Base-by-base conservation (phyloP, 2,797 vertebrate genomes). In the Telmatherina bonti region DNA sequence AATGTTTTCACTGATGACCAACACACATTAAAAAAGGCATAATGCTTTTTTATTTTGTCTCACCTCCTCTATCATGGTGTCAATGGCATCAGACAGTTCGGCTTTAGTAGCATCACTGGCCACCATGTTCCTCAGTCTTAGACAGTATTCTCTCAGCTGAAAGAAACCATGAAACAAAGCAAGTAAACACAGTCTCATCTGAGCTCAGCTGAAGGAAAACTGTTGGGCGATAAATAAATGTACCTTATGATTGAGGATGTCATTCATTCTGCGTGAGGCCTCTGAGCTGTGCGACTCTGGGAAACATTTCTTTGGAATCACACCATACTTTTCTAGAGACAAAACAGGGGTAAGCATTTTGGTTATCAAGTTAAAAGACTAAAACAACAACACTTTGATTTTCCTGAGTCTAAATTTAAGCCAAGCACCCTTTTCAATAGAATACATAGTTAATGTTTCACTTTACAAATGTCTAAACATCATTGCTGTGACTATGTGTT, bases 221-320 rank as follows among this genome's bases (percentile, higher is more conserved):
- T 20, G 4, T 43, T 20, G 12, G 24, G 26, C 29, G 30, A 33
- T 12, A 5, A 63, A 9, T 4, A n/a, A 53, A 70, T 61, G 49
- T 87, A 99, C 98, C 97, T 99, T 99, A 84, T 99, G 96, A 91
- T 97, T 99, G 74, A 99, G 93, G 85, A 99, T 97, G 87, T 99
- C 97, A 13, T 99, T 99, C 98, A 99, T 99, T 91, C 96, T 95
- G 67, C 97, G 95, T 2, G 96, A 97, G 18, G 97, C 96, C 85
- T 99, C 98, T 1, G 98, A 97, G 74, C 96, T 98, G 74, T 97
- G 95, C 29, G 97, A 98, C 91, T 99, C 98, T 0, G 98, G 97
- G 76, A 98, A 99, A 84, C 96, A 96, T 83, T 98, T 99, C 94
- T 99, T 99, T 90, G 98, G 98, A 53, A 99, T 88, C 65, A 99